These are phyloP conservation scores for Phalanger gymnotis DNA, from an alignment of 2,797 vertebrate genomes.

Conservation along the genomic window DNA sequence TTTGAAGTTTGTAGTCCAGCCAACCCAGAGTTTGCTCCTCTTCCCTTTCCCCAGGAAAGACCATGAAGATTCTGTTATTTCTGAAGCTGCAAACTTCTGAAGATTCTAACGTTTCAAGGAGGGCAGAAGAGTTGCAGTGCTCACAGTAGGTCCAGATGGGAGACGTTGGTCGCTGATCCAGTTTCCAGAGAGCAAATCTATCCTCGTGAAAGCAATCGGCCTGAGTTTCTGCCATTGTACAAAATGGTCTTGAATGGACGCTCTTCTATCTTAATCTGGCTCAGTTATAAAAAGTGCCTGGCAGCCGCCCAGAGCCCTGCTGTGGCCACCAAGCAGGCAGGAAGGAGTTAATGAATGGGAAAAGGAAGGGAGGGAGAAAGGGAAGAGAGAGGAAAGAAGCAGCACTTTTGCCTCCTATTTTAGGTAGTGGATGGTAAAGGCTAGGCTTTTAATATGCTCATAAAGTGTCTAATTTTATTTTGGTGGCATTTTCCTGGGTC, in stretches of 20 bases:
- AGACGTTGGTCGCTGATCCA: background rate
- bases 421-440: conserved; percentile 40
- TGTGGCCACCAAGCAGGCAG: background rate
- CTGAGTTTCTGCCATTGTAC: background rate
- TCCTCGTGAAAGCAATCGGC: background rate
- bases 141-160: background rate
- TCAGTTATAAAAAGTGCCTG: conserved; percentile 7
- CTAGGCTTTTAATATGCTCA: conserved; percentile 58
- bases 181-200: background rate
- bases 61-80: background rate
- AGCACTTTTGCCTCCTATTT: conserved; percentile 43
- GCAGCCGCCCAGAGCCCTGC: background rate
- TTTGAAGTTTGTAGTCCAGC: background rate
- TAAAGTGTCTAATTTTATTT: conserved; percentile 73
- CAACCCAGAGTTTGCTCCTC: background rate
- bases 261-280: background rate
- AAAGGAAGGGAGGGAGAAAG: background rate
- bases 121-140: conserved; percentile 28
- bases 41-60: background rate
- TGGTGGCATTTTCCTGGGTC: conserved; percentile 59
- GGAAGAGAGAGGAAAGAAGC: conserved; percentile 7
- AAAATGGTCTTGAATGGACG: background rate
- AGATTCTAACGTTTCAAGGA: conserved; percentile 35
- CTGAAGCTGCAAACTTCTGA: background rate
- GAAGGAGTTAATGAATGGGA: background rate